Evolutionary conservation across 2,113 vertebrate species (phyloP).

Genomic region (Illadopsis cleaveri): DNA sequence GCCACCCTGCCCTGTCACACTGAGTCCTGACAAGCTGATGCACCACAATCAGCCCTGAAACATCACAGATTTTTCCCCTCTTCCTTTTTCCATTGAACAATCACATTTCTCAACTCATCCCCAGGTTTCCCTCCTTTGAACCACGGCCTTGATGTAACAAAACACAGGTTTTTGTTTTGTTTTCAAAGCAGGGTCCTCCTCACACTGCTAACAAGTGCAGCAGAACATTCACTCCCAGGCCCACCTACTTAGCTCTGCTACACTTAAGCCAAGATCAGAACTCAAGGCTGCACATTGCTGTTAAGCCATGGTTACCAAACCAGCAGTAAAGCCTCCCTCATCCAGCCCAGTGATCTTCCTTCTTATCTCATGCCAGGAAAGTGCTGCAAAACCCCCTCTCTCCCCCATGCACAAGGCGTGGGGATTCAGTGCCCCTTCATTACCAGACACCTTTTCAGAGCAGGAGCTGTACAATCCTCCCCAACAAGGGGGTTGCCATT

Average conservation of each 20-base stretch:
- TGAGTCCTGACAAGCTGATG: not conserved
- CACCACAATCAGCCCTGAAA: not conserved
- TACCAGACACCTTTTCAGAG: not conserved
- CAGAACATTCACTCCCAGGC: not conserved
- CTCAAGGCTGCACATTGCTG: not conserved
- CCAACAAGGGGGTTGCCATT: rapidly evolving
- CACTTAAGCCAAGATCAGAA: not conserved
- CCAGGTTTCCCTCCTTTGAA: not conserved
- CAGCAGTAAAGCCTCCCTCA: not conserved
- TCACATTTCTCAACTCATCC: not conserved
- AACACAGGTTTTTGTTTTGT: not conserved
- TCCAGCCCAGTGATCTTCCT: not conserved
- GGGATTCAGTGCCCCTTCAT: not conserved
- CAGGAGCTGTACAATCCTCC: not conserved
- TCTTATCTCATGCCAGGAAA: not conserved
- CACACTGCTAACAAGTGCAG: not conserved
- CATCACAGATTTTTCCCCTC: not conserved
- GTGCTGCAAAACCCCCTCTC: not conserved
- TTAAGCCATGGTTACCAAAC: not conserved
- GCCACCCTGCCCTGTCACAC: not conserved
- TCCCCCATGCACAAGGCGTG: rapidly evolving
- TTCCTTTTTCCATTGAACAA: not conserved
- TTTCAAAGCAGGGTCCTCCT: not conserved
- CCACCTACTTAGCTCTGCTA: not conserved
- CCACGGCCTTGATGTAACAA: not conserved